phyloP scores from a whole-genome alignment of 2,113 vertebrate genomes.

The Corvus moneduloides region DNA sequence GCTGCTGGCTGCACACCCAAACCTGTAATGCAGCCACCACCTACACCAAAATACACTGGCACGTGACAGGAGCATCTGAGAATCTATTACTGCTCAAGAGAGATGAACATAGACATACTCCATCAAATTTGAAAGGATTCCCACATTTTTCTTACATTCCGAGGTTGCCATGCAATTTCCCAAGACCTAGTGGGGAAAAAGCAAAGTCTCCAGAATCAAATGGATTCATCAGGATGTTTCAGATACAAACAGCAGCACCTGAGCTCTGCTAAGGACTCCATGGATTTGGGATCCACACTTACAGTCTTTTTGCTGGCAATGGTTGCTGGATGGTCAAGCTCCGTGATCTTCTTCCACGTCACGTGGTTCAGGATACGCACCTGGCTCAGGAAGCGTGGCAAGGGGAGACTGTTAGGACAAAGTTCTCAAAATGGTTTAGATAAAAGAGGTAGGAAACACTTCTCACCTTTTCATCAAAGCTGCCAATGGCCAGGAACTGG shows the following conservation, averaged over 20 bases:
- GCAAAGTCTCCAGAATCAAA: background rate
- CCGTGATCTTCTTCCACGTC: slow-evolving; percentile 90
- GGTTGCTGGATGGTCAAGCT: slow-evolving; percentile 83
- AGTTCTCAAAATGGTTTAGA: background rate
- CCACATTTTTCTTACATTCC: background rate
- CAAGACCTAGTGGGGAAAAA: background rate
- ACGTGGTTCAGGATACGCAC: slow-evolving; percentile 94
- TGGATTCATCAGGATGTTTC: background rate
- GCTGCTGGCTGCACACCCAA: background rate
- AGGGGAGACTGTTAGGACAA: background rate
- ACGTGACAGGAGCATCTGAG: background rate
- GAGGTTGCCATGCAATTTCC: background rate
- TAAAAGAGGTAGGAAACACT: background rate
- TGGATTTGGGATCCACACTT: slow-evolving; percentile 34
- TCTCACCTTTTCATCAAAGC: slow-evolving; percentile 93
- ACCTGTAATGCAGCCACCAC: background rate
- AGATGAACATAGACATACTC: fast-evolving
- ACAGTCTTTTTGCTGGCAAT: slow-evolving; percentile 80
- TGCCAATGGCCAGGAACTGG: slow-evolving; percentile 93
- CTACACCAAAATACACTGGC: background rate
- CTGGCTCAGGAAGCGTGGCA: slow-evolving; percentile 51
- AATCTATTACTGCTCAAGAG: background rate
- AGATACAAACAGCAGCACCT: background rate
- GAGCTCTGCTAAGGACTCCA: background rate
- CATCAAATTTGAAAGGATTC: background rate